A percentile compares a stretch with the other conserved stretches of the same genome.
phyloP scores from a whole-genome alignment of 2,113 vertebrate species.

The Lophotis ruficrista region DNA sequence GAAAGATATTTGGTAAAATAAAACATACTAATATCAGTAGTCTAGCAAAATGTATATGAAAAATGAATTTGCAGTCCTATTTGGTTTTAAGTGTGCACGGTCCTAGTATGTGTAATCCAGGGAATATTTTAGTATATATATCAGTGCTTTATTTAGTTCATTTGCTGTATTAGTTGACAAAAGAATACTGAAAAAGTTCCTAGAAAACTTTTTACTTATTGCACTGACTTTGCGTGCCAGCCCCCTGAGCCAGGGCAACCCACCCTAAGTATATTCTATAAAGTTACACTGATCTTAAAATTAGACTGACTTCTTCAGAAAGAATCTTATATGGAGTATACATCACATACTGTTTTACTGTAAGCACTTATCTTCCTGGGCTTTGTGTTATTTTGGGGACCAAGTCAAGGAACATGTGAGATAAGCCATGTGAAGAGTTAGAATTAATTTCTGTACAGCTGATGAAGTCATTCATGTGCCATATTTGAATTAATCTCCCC shows the following conservation, averaged over 20 bases:
- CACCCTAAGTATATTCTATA: neutral
- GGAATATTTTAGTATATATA: neutral
- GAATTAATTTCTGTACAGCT: conserved; percentile 46
- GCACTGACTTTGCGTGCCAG: neutral
- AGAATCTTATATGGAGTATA: neutral
- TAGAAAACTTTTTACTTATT: neutral
- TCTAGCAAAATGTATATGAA: neutral
- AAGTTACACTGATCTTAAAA: neutral
- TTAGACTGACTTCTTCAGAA: neutral
- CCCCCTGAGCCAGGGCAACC: neutral
- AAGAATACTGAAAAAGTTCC: neutral
- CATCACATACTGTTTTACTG: neutral
- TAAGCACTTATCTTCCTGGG: neutral
- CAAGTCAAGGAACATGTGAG: neutral
- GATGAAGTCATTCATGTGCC: conserved; percentile 39
- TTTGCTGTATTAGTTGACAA: neutral
- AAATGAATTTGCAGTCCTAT: neutral
- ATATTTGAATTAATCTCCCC: conserved; percentile 45
- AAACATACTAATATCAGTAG: neutral
- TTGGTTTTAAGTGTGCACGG: neutral
- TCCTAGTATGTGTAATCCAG: neutral
- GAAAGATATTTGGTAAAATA: neutral
- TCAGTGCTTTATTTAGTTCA: neutral
- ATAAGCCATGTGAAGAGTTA: conserved; percentile 20
- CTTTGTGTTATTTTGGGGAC: neutral